Base-by-base conservation (phyloP, 2,113 vertebrate species). In the Calonectris borealis region DNA sequence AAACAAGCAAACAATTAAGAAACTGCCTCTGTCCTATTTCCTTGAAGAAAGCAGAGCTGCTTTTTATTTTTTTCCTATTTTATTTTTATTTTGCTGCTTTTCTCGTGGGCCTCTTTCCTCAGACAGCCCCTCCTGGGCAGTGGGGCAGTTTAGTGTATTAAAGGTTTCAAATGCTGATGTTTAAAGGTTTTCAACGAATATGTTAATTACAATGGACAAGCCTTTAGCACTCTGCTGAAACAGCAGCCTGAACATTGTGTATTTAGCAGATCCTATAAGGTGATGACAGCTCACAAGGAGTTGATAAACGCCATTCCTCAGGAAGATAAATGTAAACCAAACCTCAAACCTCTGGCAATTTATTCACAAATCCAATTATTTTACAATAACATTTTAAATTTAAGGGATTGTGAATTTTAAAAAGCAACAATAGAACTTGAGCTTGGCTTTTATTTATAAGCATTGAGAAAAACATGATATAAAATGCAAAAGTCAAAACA, bases 321-420 rank as follows among this genome's bases (percentile, higher is more conserved):
- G 88, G n/a, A 94, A 92, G 90, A 96, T 65, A 93, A 95, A 94
- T 84, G 85, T 75, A 95, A 95, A 91, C 36, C 90, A 94, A 97
- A 77, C 93, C 92, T 91, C 85, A 83, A 88, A 91, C 78, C 92
- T 72, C 93, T 49, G 82, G 82, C 77, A 79, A 82, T 93, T 91
- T 94, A 91, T 79, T 61, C 95, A 54, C 57, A 52, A 76, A 91
- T n/a, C 72, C 19, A 93, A 58, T 91, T 84, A 81, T 94, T 96
- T 81, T 36, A 65, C 40, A 55, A 3, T 16, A 9, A 36, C 20
- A 0, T 21, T 76, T 77, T 26, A 19, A 70, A 86, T 58, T 13
- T 51, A 78, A 60, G 69, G 44, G 55, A 19, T 9, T 32, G 52
- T 69, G 73, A 34, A 20, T 49, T 68, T 78, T 32, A 8, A 75